Percentiles rank a stretch among this genome's conserved stretches.
Evolutionary conservation across 2,888 invertebrate genomes (phyloP).

Genomic region (Clitarchus hookeri): DNA sequence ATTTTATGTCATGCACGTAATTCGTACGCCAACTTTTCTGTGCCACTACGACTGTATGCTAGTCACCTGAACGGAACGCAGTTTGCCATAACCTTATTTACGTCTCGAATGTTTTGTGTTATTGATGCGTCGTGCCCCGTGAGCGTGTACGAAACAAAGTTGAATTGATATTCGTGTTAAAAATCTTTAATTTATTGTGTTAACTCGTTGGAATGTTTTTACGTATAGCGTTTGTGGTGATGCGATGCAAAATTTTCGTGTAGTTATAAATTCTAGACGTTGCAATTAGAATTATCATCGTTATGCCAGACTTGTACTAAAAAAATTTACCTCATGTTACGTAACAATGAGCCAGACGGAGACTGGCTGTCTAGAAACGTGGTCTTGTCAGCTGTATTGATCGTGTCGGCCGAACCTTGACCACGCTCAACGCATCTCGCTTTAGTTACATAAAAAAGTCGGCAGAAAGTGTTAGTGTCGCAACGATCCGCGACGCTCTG

Average conservation of each 20-base stretch:
- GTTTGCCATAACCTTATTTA: background rate
- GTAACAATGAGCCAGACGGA: background rate
- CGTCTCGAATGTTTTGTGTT: background rate
- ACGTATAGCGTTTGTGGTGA: background rate
- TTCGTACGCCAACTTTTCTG: no score
- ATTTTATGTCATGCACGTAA: no score
- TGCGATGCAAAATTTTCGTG: background rate
- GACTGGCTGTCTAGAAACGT: background rate
- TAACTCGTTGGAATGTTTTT: background rate
- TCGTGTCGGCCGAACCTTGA: slow-evolving; percentile 18
- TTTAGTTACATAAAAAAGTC: background rate
- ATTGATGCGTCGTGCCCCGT: background rate
- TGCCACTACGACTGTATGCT: background rate
- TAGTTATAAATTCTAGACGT: background rate
- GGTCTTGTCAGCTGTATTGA: slow-evolving; percentile 21
- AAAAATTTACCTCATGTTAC: background rate
- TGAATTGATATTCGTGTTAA: background rate
- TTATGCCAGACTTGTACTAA: background rate
- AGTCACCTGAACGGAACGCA: background rate
- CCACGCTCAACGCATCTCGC: slow-evolving; percentile 5
- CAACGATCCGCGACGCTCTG: background rate
- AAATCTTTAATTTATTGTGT: background rate
- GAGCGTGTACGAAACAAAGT: background rate
- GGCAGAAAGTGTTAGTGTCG: background rate
- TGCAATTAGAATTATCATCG: background rate